Conservation (phyloP, 2,888 invertebrate genomes). For the Melanotus villosus region DNA sequence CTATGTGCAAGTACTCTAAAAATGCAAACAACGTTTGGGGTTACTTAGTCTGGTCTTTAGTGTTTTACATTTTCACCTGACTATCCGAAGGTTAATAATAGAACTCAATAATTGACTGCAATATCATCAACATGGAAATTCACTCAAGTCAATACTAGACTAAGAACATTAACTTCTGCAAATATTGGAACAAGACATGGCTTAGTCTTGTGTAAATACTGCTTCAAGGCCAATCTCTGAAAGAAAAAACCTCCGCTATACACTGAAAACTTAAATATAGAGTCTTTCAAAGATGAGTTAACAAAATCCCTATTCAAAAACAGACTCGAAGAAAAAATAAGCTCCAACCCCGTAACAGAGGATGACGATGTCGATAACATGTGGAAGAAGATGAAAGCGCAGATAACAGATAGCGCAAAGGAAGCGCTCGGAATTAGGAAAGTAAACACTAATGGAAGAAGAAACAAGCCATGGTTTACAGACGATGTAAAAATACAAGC, state of each 20-base stretch:
- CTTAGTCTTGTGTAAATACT: conserved; percentile 1
- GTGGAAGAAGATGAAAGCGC: conserved; percentile 1
- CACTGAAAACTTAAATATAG: background rate
- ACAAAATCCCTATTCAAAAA: background rate
- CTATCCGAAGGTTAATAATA: too few relatives aligned
- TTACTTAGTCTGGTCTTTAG: too few relatives aligned
- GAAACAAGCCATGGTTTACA: background rate
- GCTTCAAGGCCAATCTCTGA: background rate
- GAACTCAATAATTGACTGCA: background rate
- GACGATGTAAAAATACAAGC: background rate
- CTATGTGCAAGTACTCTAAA: too few relatives aligned
- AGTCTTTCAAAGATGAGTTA: background rate
- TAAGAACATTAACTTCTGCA: conserved; percentile 1
- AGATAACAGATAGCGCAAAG: background rate
- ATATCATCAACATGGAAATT: background rate
- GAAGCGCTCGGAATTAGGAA: background rate
- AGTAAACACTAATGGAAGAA: background rate
- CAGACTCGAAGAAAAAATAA: background rate
- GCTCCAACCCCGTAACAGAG: background rate
- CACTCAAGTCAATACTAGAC: background rate
- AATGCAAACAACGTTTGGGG: too few relatives aligned
- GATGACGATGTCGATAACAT: background rate
- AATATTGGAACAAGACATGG: conserved; percentile 1
- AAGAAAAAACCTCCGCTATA: background rate
- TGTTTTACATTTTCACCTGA: too few relatives aligned